phyloP scores from a whole-genome alignment of 2,888 invertebrate genomes.

The Eledone cirrhosa region DNA sequence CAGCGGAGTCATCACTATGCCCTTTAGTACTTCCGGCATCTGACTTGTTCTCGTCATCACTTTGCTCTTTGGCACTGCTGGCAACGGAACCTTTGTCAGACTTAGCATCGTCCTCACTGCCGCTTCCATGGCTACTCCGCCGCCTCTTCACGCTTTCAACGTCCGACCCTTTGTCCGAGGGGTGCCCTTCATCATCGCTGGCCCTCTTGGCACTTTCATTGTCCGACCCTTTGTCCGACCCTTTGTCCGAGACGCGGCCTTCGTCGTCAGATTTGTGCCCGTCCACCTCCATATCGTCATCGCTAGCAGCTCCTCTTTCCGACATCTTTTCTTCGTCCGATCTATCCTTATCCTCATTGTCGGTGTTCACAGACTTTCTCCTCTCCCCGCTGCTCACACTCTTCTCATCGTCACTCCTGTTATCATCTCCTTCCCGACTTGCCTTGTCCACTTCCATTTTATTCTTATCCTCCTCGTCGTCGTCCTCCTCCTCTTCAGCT shows the following conservation, averaged over 20 bases:
- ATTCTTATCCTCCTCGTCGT: background rate
- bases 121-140: conserved; percentile 31
- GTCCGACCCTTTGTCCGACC: conserved; percentile 32
- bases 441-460: background rate
- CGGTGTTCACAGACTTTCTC: background rate
- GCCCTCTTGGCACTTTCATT: conserved; percentile 31
- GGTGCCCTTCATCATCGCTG: conserved; percentile 29
- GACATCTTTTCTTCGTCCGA: background rate
- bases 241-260: conserved; percentile 30
- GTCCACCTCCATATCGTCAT: background rate
- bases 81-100: conserved; percentile 37
- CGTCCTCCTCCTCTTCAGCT: background rate
- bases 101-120: conserved; percentile 29
- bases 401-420: conserved; percentile 27
- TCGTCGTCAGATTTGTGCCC: background rate
- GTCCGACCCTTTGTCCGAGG: conserved; percentile 31
- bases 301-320: conserved; percentile 19
- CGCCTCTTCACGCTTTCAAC: conserved; percentile 32
- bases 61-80: conserved; percentile 25
- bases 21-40: conserved; percentile 1
- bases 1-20: conserved; percentile 36
- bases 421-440: conserved; percentile 4
- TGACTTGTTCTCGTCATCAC: background rate
- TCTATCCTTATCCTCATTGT: background rate
- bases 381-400: background rate